These are phyloP conservation scores for Sympetrum striolatum DNA, from an alignment of 2,888 invertebrate genomes.

Conservation along the genomic window DNA sequence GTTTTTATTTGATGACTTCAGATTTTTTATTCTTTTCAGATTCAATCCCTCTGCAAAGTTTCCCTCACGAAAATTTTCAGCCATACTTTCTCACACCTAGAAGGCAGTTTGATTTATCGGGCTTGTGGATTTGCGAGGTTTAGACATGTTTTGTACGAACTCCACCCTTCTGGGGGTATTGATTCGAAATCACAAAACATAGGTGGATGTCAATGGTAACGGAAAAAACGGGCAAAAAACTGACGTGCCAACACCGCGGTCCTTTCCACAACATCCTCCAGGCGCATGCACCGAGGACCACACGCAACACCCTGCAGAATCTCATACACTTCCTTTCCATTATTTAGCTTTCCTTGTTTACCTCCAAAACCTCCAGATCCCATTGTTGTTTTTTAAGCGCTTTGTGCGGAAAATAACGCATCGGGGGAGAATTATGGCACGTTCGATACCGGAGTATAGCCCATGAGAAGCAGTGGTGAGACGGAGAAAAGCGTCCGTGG, in stretches of 20 bases:
- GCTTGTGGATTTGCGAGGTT: too few relatives aligned
- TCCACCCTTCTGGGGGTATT: too few relatives aligned
- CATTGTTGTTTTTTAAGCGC: neutral
- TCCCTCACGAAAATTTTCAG: neutral
- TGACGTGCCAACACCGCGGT: neutral
- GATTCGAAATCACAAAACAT: too few relatives aligned
- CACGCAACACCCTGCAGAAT: constrained; percentile 8
- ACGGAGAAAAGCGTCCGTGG: neutral
- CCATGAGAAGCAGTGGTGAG: neutral
- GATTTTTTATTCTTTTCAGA: too few relatives aligned
- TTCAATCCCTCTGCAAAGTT: neutral
- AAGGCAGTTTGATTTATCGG: too few relatives aligned
- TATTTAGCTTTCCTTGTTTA: neutral
- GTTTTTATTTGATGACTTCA: too few relatives aligned
- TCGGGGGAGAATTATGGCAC: constrained; percentile 4
- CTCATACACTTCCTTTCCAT: neutral
- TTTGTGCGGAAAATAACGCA: neutral
- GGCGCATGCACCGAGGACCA: neutral
- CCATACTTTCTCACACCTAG: too few relatives aligned
- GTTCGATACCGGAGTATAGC: constrained; percentile 18
- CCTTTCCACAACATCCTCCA: neutral
- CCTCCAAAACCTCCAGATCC: neutral
- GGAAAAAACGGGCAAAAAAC: neutral
- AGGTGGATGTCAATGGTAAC: too few relatives aligned
- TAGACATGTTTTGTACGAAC: too few relatives aligned